These are phyloP conservation scores for Barnardius zonarius DNA, from an alignment of 2,113 vertebrate species.

Conservation along the genomic window DNA sequence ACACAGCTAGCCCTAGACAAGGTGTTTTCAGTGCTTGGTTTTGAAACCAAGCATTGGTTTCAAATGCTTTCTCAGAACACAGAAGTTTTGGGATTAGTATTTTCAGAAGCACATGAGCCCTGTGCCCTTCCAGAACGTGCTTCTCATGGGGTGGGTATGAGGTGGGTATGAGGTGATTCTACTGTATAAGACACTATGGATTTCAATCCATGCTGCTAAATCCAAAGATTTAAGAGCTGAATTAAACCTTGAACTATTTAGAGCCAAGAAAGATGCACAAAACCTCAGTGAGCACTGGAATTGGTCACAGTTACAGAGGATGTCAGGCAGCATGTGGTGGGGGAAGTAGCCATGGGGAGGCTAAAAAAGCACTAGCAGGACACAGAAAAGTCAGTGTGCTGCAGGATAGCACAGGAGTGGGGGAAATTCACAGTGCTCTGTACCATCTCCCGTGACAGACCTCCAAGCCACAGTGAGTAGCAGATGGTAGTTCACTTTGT, in stretches of 20 bases:
- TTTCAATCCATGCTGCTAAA: not conserved
- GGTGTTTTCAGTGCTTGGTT: not conserved
- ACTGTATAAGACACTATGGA: not conserved
- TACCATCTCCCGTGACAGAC: not conserved
- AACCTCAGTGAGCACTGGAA: not conserved
- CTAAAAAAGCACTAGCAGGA: not conserved
- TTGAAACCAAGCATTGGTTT: not conserved
- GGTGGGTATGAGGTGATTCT: not conserved
- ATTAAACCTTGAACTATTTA: not conserved
- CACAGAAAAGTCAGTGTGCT: not conserved
- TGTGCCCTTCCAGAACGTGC: not conserved
- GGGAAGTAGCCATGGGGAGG: not conserved
- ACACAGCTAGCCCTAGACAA: not conserved
- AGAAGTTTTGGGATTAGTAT: not conserved
- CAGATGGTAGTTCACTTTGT: not conserved
- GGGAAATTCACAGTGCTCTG: not conserved
- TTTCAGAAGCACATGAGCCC: not conserved
- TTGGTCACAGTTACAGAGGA: not conserved
- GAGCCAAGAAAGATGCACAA: not conserved
- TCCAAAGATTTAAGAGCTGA: not conserved
- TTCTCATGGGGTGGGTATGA: not conserved
- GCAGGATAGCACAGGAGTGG: not conserved
- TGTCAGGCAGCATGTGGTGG: not conserved
- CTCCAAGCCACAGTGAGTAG: not conserved
- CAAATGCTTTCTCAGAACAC: not conserved